Conservation (phyloP, 2,113 vertebrate genomes). For the Pomatorhinus ruficollis region DNA sequence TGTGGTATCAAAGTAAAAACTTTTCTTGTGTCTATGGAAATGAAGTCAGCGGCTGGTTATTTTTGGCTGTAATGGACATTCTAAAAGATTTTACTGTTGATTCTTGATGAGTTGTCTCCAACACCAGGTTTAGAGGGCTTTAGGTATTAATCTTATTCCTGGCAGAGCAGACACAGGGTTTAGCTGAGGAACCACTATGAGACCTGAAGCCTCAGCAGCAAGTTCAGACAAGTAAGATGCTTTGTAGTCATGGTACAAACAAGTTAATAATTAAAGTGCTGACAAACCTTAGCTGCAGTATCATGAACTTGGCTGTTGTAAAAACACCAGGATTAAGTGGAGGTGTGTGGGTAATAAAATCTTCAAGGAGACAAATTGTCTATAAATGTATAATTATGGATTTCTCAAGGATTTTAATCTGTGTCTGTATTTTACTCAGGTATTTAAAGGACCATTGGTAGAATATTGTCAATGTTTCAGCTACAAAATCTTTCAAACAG, state of each 20-base stretch:
- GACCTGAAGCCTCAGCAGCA: not conserved
- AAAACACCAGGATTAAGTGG: conserved; percentile 51
- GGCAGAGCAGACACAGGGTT: rapidly evolving
- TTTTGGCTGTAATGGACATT: conserved; percentile 33
- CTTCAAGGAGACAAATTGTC: conserved; percentile 55
- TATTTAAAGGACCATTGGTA: conserved; percentile 31
- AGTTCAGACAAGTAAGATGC: not conserved
- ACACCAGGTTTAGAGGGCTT: not conserved
- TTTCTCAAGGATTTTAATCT: conserved; percentile 65
- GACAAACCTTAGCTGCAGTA: conserved; percentile 21
- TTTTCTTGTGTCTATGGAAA: not conserved
- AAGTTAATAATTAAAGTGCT: conserved; percentile 57
- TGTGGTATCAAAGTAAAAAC: not conserved
- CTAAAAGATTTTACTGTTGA: not conserved
- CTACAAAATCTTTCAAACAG: conserved; percentile 48
- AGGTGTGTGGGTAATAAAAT: conserved; percentile 49
- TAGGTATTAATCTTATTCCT: not conserved
- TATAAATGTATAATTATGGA: conserved; percentile 59
- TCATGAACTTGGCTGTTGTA: conserved; percentile 43
- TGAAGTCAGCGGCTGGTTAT: conserved; percentile 16
- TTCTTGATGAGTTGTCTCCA: not conserved
- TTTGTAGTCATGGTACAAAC: conserved; percentile 22
- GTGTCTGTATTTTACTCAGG: conserved; percentile 52
- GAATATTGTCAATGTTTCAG: conserved; percentile 43
- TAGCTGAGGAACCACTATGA: not conserved